Conservation (phyloP, 2,113 vertebrate species). For the Cyanistes caeruleus region DNA sequence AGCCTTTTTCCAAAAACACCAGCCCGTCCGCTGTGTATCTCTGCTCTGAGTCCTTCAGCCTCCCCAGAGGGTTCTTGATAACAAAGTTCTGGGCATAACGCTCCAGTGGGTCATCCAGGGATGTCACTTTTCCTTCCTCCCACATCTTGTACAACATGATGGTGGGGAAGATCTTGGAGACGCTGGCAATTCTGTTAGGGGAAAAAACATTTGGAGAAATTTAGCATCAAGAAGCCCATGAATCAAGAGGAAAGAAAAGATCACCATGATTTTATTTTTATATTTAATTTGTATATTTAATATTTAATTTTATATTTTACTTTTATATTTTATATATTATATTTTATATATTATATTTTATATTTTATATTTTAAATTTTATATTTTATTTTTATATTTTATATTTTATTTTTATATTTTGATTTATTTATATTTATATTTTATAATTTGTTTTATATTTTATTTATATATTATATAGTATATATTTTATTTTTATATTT, state of each 20-base stretch:
- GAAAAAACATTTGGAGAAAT: neutral
- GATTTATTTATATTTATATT: too few relatives aligned
- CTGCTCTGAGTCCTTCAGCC: slow-evolving; percentile 66
- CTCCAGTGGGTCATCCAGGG: slow-evolving; percentile 88
- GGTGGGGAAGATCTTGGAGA: slow-evolving; percentile 92
- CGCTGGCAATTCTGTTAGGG: slow-evolving; percentile 83
- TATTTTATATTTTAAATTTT: too few relatives aligned
- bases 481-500: too few relatives aligned
- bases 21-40: slow-evolving; percentile 79
- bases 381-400: too few relatives aligned
- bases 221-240: neutral
- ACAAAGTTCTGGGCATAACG: slow-evolving; percentile 82
- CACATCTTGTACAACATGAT: slow-evolving; percentile 92
- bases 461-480: too few relatives aligned
- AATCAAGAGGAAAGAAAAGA: neutral
- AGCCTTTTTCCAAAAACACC: slow-evolving; percentile 81
- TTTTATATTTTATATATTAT: too few relatives aligned
- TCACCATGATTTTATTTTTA: neutral
- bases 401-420: too few relatives aligned
- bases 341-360: too few relatives aligned
- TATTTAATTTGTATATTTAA: too few relatives aligned
- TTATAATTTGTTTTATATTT: too few relatives aligned
- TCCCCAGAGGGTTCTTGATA: slow-evolving; percentile 87
- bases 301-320: too few relatives aligned
- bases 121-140: slow-evolving; percentile 86